A percentile compares a stretch with the other conserved stretches of the same genome.
These are phyloP conservation scores for Bergia sp. DNA, from an alignment of 92 coral and sea anemone species.

Conservation along the genomic window DNA sequence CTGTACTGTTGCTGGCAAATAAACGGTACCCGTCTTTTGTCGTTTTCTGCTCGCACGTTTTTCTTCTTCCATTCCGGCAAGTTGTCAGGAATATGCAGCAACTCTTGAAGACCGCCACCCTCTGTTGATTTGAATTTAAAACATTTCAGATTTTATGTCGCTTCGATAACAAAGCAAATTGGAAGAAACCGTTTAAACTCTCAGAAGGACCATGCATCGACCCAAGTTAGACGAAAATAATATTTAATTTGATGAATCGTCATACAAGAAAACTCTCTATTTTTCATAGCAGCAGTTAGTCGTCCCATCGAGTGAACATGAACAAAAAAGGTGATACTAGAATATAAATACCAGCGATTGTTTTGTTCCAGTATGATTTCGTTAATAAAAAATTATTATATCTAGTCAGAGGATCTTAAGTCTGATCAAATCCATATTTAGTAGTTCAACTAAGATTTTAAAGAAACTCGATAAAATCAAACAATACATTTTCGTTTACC, in stretches of 20 bases:
- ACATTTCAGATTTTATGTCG: neutral
- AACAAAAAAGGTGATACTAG: neutral
- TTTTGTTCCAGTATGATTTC: neutral
- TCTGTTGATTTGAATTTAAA: neutral
- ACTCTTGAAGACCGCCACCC: neutral
- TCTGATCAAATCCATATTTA: no score
- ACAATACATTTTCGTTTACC: no score
- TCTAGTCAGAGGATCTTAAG: no score
- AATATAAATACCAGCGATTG: neutral
- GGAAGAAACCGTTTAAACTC: no score
- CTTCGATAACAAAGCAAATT: no score
- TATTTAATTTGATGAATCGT: neutral
- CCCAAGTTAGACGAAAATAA: no score
- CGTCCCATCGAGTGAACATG: neutral
- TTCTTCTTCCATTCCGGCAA: constrained; percentile 1
- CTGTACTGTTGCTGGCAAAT: neutral
- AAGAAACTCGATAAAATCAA: no score
- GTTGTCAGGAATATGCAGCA: neutral
- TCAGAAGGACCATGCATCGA: no score
- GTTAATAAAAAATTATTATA: no score
- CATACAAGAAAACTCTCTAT: neutral
- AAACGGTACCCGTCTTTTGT: neutral
- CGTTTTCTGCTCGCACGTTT: constrained; percentile 2
- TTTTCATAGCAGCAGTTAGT: neutral
- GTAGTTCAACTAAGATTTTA: no score